These are phyloP conservation scores for Suillia variegata DNA, from an alignment of 2,888 invertebrate species.

Conservation along the genomic window DNA sequence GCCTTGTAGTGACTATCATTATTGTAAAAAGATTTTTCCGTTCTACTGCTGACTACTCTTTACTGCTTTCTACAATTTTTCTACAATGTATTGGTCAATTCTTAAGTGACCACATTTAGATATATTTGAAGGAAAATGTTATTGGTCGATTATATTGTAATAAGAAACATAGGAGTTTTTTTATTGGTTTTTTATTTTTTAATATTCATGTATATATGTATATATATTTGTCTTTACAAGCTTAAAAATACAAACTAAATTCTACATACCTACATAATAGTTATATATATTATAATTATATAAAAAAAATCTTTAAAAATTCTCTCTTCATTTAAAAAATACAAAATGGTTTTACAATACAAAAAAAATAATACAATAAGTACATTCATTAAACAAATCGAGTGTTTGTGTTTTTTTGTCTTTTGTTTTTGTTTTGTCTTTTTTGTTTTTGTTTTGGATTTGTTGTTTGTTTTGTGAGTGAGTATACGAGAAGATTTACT, in stretches of 20 bases:
- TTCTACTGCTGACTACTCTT: neutral
- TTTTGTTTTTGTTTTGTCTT: constrained; percentile 13
- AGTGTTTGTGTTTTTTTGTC: constrained; percentile 44
- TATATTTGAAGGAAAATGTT: too few species aligned
- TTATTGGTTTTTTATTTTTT: constrained; percentile 32
- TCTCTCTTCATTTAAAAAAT: constrained; percentile 24
- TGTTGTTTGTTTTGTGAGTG: constrained; percentile 19
- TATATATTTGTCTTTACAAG: constrained; percentile 49
- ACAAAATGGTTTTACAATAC: constrained; percentile 31
- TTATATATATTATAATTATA: too few species aligned
- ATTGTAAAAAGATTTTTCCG: too few species aligned
- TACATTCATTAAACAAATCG: constrained; percentile 35
- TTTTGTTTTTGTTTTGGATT: constrained; percentile 25
- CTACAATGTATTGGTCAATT: neutral
- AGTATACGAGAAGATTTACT: constrained; percentile 41
- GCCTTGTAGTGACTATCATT: too few species aligned
- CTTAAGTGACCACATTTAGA: too few species aligned
- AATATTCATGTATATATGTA: constrained; percentile 47
- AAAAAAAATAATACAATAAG: constrained; percentile 38
- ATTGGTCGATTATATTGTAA: too few species aligned
- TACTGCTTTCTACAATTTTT: neutral
- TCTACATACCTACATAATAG: constrained; percentile 58
- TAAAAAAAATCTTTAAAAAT: constrained; percentile 36
- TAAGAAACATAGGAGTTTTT: too few species aligned
- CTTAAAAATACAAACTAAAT: constrained; percentile 55